Evolutionary conservation across 2,113 vertebrate species (phyloP), one percentile per base, ranked within the genome.

Genomic region (Calypte anna): DNA sequence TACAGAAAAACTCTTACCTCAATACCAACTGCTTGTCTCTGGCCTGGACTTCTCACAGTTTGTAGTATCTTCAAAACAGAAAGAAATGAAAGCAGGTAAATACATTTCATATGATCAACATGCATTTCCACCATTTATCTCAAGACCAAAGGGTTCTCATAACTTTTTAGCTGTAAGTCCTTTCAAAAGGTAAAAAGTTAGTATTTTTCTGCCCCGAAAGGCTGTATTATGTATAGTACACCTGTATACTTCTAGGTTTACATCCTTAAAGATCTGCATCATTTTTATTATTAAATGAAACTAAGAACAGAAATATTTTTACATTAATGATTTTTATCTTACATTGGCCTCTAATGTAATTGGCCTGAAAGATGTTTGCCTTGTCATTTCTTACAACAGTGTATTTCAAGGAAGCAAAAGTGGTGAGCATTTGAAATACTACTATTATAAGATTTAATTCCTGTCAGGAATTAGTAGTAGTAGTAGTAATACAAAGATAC

Each of bases 21-120:
- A 90, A 99, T 99, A 85, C 99, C 99, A 79, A 98, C 98, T 63
- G 98, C 98, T 97, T 99, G 99, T 79, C 98, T 98, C 97, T 99
- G 99, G 61, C 99, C 98, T 43, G 99, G 98, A 30, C 97, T 97
- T 97, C 98, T 98, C 70, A 99, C 98, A 1, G 99, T 99, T 91
- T 99, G 99, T 31, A 99, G 55, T 91, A 99, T 98, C 99, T 99
- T 97, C n/a, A 91, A 96, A 89, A 54, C 76, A 79, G 30, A 96
- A 93, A 54, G 3, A 86, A 93, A 80, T 16, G 0, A 89, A 87
- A 78, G 72, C 11, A 88, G 17, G 38, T 3, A 87, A 58, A 50
- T n/a, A 57, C 2, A n/a, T 90, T 96, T 74, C 38, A 86, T 23
- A 74, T 9, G 40, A 79, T 36, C 7, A 6, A 70, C 67, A 18